Base-by-base conservation (phyloP, 2,113 vertebrate species). In the Hypomesus transpacificus region DNA sequence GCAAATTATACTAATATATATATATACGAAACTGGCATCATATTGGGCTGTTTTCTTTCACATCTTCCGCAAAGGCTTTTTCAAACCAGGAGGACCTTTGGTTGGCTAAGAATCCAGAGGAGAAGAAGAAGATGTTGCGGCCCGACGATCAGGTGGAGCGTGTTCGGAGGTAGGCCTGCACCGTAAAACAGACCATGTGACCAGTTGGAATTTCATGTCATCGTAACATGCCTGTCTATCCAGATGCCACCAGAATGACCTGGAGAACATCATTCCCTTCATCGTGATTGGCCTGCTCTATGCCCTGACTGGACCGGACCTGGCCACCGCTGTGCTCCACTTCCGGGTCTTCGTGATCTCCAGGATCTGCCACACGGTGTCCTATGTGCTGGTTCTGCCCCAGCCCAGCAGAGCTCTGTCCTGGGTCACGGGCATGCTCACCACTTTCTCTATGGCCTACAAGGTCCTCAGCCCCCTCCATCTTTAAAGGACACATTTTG, bases 251-350 rank as follows among this genome's bases (percentile, higher is more conserved):
- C 91, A 86, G 87, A 98, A 98, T n/a, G 96, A 98, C 85, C 77
- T 98, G 77, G 96, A 98, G 77, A 98, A 95, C 39, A 87, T 98
- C 0, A n/a, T 97, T 57, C 96, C 96, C 0, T 98, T 97, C 26
- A 26, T 96, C 14, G 70, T 93, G 11, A 75, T 97, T 1, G 95
- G 95, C 3, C 89, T 98, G 8, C 83, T 98, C 31, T 98, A 96
- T 0, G 73, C 93, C 3, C 77, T 98, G 74, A 94, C 92, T 0
- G 88, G 87, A 20, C 94, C 95, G 0, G 86, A 93, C 0, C 90
- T 93, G 3, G 89, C 87, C 9, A 66, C 79, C 0, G 96, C 96
- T 28, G 62, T 96, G 78, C 82, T 95, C 66, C 94, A 96, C 75
- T 98, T 94, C 92, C 89, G 96, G 11, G 11, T 97, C 66, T 98